Conservation (phyloP, 2,888 invertebrate genomes). For the Blastobasis adustella region DNA sequence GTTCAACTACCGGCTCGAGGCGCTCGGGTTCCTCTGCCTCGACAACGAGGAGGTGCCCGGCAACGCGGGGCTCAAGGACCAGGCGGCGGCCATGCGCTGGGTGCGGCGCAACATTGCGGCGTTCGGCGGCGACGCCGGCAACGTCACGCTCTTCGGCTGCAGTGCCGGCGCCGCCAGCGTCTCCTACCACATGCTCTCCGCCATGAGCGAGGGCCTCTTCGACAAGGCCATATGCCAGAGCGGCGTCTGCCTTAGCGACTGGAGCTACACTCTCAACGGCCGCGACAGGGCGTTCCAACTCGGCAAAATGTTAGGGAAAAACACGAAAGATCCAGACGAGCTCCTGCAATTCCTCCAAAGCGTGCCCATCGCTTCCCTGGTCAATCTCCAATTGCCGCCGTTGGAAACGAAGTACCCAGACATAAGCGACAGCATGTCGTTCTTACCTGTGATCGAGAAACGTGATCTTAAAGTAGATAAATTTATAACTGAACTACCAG, state of each 20-base stretch:
- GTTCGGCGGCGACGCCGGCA: constrained; percentile 58
- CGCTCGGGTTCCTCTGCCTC: constrained; percentile 61
- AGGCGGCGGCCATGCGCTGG: constrained; percentile 66
- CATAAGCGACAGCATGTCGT: constrained; percentile 46
- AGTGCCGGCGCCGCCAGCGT: constrained; percentile 60
- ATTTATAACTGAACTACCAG: constrained; percentile 45
- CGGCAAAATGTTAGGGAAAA: constrained; percentile 51
- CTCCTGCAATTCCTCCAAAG: constrained; percentile 45
- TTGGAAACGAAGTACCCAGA: constrained; percentile 37
- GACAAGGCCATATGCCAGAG: constrained; percentile 69
- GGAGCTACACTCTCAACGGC: constrained; percentile 52
- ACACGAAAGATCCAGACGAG: constrained; percentile 49
- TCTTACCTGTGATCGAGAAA: constrained; percentile 62
- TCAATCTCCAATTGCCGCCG: constrained; percentile 47
- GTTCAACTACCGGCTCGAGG: constrained; percentile 65
- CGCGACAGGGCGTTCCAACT: constrained; percentile 57
- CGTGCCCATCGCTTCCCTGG: constrained; percentile 40
- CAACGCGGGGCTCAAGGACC: constrained; percentile 67
- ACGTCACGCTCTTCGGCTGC: constrained; percentile 64
- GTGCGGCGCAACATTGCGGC: constrained; percentile 53
- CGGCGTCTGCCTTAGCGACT: constrained; percentile 61
- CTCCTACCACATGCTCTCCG: constrained; percentile 54
- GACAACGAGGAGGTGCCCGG: constrained; percentile 63
- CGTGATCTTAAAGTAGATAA: constrained; percentile 33
- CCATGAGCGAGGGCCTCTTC: constrained; percentile 58